phyloP scores from a whole-genome alignment of 2,888 invertebrate species.

The Xestia ashworthii region DNA sequence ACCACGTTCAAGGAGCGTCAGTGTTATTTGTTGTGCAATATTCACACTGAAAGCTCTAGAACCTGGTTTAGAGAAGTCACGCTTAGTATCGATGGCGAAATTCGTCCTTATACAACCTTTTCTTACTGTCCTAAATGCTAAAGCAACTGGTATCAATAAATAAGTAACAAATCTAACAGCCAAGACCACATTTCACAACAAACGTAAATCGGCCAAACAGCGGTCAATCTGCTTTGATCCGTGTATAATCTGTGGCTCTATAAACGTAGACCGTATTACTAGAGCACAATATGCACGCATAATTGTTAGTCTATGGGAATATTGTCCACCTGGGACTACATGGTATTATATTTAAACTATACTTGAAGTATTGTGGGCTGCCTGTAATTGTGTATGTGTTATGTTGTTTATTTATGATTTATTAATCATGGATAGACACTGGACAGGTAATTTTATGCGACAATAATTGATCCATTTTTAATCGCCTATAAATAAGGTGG shows the following conservation, averaged over 20 bases:
- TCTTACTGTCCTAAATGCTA: neutral
- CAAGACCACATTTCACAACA: neutral
- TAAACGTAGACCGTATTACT: conserved; percentile 28
- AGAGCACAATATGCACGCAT: conserved; percentile 46
- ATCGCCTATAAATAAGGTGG: neutral
- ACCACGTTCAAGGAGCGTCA: neutral
- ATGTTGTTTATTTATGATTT: neutral
- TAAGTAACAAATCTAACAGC: neutral
- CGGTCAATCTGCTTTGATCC: conserved; percentile 45
- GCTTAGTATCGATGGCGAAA: neutral
- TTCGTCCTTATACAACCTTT: neutral
- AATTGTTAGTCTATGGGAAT: conserved; percentile 37
- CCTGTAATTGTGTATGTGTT: neutral
- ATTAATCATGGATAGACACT: neutral
- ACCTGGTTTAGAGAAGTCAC: neutral
- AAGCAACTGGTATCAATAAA: neutral
- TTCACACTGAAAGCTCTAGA: neutral
- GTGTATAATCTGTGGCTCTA: conserved; percentile 53
- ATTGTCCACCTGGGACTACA: conserved; percentile 37
- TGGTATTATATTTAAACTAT: conserved; percentile 35
- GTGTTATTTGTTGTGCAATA: neutral
- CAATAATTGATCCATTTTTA: neutral
- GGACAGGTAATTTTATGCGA: neutral
- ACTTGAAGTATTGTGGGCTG: conserved; percentile 17
- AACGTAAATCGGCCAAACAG: conserved; percentile 20